These are phyloP conservation scores for Carassius carassius DNA, from an alignment of 2,113 vertebrate genomes.

Conservation along the genomic window DNA sequence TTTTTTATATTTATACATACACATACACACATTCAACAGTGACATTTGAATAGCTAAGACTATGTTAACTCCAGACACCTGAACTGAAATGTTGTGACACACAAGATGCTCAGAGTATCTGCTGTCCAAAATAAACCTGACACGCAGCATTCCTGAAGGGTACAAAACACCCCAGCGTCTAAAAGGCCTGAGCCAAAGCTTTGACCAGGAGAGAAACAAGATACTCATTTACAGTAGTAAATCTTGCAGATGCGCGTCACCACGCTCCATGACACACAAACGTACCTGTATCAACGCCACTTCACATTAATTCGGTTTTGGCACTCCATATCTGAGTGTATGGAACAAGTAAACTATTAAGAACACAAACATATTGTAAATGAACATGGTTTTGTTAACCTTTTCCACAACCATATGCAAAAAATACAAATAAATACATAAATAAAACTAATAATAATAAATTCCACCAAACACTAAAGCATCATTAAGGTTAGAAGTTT, in stretches of 20 bases:
- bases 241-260: slow-evolving; percentile 6
- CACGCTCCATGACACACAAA: slow-evolving; percentile 28
- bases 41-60: slow-evolving; percentile 3
- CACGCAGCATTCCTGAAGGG: slow-evolving; percentile 48
- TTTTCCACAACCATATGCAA: neutral
- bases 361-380: neutral
- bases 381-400: neutral
- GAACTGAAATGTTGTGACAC: slow-evolving; percentile 50
- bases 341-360: neutral
- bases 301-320: neutral
- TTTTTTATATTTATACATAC: neutral
- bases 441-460: no score
- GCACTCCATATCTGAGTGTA: slow-evolving; percentile 33
- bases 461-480: no score
- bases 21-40: slow-evolving; percentile 5
- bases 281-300: slow-evolving; percentile 10
- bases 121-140: slow-evolving; percentile 56
- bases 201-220: slow-evolving; percentile 34
- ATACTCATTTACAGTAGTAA: slow-evolving; percentile 56
- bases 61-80: slow-evolving; percentile 45
- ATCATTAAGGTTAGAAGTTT: no score
- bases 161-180: slow-evolving; percentile 41
- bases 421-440: no score
- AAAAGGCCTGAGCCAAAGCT: slow-evolving; percentile 41
- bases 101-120: slow-evolving; percentile 47